These are phyloP conservation scores for Clarias macrocephalus DNA, from an alignment of 2,113 vertebrate genomes.

Conservation along the genomic window DNA sequence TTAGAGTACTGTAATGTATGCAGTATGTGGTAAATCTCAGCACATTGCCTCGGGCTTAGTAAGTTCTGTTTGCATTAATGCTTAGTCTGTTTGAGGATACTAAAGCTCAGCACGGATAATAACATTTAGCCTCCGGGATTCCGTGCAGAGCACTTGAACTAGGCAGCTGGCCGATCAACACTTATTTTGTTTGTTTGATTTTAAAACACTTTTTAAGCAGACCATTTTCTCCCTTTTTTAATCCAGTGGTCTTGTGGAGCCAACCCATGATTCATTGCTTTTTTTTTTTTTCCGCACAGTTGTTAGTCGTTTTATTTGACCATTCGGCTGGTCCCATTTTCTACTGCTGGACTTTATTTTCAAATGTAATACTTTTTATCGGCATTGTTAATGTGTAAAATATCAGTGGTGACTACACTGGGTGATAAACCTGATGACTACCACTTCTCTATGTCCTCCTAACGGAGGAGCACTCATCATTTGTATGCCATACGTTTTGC, in stretches of 20 bases:
- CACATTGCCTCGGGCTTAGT: constrained; percentile 10
- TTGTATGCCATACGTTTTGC: constrained; percentile 95
- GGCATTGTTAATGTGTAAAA: constrained; percentile 44
- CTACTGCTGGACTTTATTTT: constrained; percentile 48
- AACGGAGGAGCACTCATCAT: constrained; percentile 64
- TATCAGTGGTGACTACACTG: constrained; percentile 46
- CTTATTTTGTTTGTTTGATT: background rate
- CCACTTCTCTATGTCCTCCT: constrained; percentile 38
- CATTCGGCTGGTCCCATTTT: constrained; percentile 37
- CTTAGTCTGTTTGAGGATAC: background rate
- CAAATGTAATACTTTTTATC: constrained; percentile 40
- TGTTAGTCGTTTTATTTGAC: constrained; percentile 6
- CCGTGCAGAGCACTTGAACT: background rate
- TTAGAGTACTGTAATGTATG: constrained; percentile 36
- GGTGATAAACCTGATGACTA: constrained; percentile 41
- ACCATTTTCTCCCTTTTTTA: background rate
- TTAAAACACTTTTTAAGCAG: background rate
- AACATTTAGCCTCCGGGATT: background rate
- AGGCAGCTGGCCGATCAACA: constrained; percentile 32
- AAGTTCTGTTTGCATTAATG: constrained; percentile 15
- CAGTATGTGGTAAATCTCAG: constrained; percentile 31
- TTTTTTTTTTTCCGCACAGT: background rate
- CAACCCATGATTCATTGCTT: constrained; percentile 18
- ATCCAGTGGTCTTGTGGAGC: constrained; percentile 28
- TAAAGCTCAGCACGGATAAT: constrained; percentile 4